Evolutionary conservation across 1,140 invertebrate species (phyloP), one percentile per base, ranked within the genome.

Genomic region (Bombus consobrinus): DNA sequence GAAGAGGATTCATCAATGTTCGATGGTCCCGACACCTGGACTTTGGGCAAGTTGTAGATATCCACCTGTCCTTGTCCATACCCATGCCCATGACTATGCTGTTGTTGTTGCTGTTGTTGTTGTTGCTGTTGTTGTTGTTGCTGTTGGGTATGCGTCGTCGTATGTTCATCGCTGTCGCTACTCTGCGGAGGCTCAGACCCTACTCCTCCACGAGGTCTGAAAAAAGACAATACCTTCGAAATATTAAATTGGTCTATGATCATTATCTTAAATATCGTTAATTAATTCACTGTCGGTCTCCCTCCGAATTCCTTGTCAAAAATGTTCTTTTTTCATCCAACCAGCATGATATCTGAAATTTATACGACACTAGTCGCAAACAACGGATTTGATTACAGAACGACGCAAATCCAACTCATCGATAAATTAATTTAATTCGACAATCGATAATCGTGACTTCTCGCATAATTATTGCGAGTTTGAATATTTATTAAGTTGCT

Each of bases 121-220:
- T 62, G 59, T 9, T 62, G 59, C 1, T 62, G 91, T n/a, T 91
- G 92, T 66, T 32, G 62, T 86, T 73, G 87, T 32, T 78, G 84
- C 59, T 84, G 91, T 34, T 93, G 92, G 79, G 87, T 89, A 53
- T 92, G 90, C 75, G 90, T 80, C 72, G 93, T 87, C 64, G 92
- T 87, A 77, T 93, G 94, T 86, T 94, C 94, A 94, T 94, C 94
- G 88, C 94, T 94, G 89, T 94, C 93, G 81, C 93, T 94, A 85
- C 93, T 94, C 74, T 91, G 93, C 90, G 89, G 83, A 90, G 93
- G 88, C 87, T 94, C 94, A 88, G 92, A 92, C 76, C 93, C 93
- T 85, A 93, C 93, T 88, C 92, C 93, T 85, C 92, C 91, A 88
- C 93, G 94, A 92, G 94, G 94, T 92, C 94, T 94, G 79, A 79